These are phyloP conservation scores for Catharus bicknelli DNA, from an alignment of 2,113 vertebrate genomes.

Conservation along the genomic window DNA sequence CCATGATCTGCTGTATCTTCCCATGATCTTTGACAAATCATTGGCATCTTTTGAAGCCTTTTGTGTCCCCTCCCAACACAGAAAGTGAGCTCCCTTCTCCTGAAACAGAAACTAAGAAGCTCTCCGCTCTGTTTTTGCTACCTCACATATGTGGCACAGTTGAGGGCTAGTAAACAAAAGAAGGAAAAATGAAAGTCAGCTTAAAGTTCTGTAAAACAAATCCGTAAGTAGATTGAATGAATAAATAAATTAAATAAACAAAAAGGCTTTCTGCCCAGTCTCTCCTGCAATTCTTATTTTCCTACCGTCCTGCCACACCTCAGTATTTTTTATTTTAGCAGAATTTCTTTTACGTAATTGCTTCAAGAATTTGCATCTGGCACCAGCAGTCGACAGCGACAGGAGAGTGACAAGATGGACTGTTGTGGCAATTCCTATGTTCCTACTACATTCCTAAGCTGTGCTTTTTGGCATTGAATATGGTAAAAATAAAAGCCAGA, in stretches of 20 bases:
- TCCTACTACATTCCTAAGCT: conserved; percentile 44
- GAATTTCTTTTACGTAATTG: conserved; percentile 35
- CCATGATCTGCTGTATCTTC: neutral
- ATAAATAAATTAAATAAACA: neutral
- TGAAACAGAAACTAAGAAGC: neutral
- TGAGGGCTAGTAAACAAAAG: neutral
- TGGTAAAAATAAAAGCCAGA: neutral
- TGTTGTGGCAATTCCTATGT: conserved; percentile 7
- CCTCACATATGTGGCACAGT: neutral
- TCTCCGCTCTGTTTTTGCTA: neutral
- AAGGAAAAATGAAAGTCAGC: neutral
- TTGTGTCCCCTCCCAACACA: neutral
- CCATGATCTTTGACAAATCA: neutral
- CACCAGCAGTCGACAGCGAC: neutral
- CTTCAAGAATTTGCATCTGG: conserved; percentile 50
- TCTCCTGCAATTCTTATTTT: conserved; percentile 18
- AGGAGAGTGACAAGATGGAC: conserved; percentile 2
- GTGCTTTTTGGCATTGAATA: conserved; percentile 22
- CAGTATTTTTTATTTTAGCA: conserved; percentile 14
- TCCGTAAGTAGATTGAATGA: neutral
- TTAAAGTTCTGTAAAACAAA: neutral
- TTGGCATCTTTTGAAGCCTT: neutral
- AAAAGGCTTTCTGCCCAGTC: neutral
- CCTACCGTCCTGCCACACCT: conserved; percentile 16
- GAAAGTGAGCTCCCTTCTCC: neutral